These are phyloP conservation scores for Pseudomyrmex pallidus DNA, from an alignment of 1,140 invertebrate species.

Conservation along the genomic window DNA sequence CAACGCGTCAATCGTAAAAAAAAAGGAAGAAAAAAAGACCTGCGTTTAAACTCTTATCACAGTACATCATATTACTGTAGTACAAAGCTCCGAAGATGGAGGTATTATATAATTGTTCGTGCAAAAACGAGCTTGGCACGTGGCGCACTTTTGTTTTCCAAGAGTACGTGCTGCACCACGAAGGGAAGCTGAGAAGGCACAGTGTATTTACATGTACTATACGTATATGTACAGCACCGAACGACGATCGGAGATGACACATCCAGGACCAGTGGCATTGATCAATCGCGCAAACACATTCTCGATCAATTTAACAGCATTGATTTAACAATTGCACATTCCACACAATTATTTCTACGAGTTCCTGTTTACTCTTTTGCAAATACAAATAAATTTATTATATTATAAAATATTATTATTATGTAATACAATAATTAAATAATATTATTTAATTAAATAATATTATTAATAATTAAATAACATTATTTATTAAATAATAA, in stretches of 20 bases:
- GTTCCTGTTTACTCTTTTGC: too few species aligned
- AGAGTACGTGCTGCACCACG: slow-evolving; percentile 69
- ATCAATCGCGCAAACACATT: background rate
- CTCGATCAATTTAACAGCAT: background rate
- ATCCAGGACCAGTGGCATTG: slow-evolving; percentile 55
- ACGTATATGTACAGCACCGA: slow-evolving; percentile 71
- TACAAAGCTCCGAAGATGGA: slow-evolving; percentile 69
- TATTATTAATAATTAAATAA: too few species aligned
- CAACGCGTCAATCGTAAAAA: slow-evolving; percentile 42
- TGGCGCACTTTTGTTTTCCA: slow-evolving; percentile 51
- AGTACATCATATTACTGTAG: slow-evolving; percentile 75
- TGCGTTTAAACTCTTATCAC: slow-evolving; percentile 75
- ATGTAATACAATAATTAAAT: too few species aligned
- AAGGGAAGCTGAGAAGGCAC: slow-evolving; percentile 78
- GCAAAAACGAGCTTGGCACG: slow-evolving; percentile 63
- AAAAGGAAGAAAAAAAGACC: slow-evolving; percentile 63
- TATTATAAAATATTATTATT: too few species aligned
- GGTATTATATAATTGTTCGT: slow-evolving; percentile 57
- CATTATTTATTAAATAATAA: too few species aligned
- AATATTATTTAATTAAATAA: too few species aligned
- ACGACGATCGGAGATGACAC: slow-evolving; percentile 62
- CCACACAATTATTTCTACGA: too few species aligned
- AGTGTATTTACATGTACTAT: slow-evolving; percentile 74
- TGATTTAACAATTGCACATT: too few species aligned
- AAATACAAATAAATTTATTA: too few species aligned